Conservation (phyloP, 2,888 invertebrate species). For the Machimus rusticus region DNA sequence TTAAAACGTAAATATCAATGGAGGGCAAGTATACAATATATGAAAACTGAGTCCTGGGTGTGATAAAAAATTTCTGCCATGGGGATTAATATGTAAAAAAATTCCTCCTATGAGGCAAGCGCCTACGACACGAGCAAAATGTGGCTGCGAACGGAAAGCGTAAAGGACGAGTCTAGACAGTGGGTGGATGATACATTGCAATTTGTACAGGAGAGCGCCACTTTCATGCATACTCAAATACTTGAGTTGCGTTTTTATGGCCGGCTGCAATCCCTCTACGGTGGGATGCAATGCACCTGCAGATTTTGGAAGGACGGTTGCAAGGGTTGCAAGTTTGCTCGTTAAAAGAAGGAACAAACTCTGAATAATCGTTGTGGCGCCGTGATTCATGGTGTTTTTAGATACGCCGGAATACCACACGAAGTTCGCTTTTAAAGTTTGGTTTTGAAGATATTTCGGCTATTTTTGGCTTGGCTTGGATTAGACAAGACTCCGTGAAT, state of each 20-base stretch:
- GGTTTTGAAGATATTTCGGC: neutral
- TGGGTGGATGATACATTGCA: neutral
- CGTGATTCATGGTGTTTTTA: neutral
- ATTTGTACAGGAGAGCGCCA: neutral
- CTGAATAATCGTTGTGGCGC: neutral
- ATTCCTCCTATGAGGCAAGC: neutral
- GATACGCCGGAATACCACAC: neutral
- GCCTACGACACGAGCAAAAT: neutral
- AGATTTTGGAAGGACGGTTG: neutral
- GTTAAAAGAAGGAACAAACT: neutral
- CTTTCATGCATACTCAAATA: conserved; percentile 17
- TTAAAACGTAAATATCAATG: neutral
- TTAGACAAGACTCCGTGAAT: neutral
- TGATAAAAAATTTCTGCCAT: neutral
- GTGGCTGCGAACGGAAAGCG: neutral
- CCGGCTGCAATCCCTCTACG: neutral
- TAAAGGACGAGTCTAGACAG: neutral
- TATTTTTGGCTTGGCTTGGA: neutral
- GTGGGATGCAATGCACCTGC: neutral
- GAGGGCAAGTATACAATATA: neutral
- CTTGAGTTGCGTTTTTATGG: conserved; percentile 7
- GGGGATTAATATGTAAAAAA: conserved; percentile 1
- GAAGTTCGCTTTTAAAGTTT: neutral
- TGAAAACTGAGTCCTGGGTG: neutral
- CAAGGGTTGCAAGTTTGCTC: neutral